phyloP scores from a whole-genome alignment of 1,140 invertebrate genomes.

The Drosophila micromelanica region DNA sequence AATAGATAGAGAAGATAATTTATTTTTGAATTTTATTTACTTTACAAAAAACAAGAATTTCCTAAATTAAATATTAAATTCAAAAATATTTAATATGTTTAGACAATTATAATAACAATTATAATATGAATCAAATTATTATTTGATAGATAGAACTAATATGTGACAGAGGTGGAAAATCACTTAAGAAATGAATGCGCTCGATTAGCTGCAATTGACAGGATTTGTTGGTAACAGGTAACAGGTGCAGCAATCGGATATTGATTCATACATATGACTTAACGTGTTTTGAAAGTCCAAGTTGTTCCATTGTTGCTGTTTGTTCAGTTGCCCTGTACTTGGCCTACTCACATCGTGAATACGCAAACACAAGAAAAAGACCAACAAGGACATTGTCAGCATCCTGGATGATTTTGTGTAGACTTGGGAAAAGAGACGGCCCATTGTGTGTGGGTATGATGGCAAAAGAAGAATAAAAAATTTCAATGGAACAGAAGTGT shows the following conservation, averaged over 20 bases:
- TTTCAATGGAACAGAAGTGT: slow-evolving; percentile 29
- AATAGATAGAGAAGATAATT: too few species aligned
- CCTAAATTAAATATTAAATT: too few species aligned
- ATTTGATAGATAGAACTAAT: too few species aligned
- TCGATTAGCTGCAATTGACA: neutral
- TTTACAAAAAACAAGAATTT: too few species aligned
- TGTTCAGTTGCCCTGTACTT: slow-evolving; percentile 5
- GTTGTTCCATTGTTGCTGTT: slow-evolving; percentile 11
- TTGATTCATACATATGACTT: slow-evolving; percentile 10
- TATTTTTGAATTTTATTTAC: too few species aligned
- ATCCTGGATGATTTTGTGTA: neutral
- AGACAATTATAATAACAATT: too few species aligned
- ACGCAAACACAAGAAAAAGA: slow-evolving; percentile 4
- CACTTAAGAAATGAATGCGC: neutral
- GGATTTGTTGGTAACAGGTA: neutral
- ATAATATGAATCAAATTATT: too few species aligned
- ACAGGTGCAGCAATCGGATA: slow-evolving; percentile 7
- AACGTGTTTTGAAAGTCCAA: slow-evolving; percentile 11
- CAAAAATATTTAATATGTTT: too few species aligned
- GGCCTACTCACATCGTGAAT: slow-evolving; percentile 8
- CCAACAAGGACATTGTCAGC: slow-evolving; percentile 17
- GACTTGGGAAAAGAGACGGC: neutral
- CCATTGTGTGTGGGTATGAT: slow-evolving; percentile 6
- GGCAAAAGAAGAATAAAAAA: slow-evolving; percentile 16
- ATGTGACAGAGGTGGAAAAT: too few species aligned